Base-by-base conservation (phyloP, 1,140 invertebrate genomes). In the Akabosia matsudoensis region DNA sequence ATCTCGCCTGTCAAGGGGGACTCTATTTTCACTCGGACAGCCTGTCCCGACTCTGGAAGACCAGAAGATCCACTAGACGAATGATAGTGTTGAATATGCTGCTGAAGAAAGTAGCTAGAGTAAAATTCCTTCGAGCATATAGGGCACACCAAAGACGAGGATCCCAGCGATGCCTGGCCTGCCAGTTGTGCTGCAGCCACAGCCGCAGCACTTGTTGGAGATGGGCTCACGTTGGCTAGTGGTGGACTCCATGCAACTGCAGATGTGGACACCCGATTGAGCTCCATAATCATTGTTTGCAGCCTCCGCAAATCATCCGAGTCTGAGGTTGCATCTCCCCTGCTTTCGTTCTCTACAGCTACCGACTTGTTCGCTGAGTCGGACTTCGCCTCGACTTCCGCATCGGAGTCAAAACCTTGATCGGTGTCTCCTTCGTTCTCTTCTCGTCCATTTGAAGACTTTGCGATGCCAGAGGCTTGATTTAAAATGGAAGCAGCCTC, bases 261-360 rank as follows among this genome's bases (percentile, higher is more conserved):
- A 77, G 92, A 90, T 37, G 78, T 82, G 73, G 79, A 82, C 33
- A 92, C 85, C 74, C 91, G 91, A 82, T 95, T 96, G 67, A 96
- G 84, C 84, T 96, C 94, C 70, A 93, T 88, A 79, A 97, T 92
- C 94, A 96, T 96, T 0, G 92, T 92, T 84, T 97, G 94, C 24
- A 96, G 85, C 83, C 95, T 95, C 79, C 94, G 91, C 3, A 96
- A 85, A 81, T 95, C 93, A 82, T 93, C 91, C 0, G 80, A 81
- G 64, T 81, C 80, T 18, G 79, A 80, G 26, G 76, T 80, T 2
- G 78, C 83, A 83, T 81, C 83, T 78, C 79, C 82, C 64, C 67
- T 74, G 26, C 10, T 70, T 31, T 80, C 79, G 54, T 51, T 78
- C 51, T 56, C 31, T 28, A 33, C 70, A 10, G 28, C 33, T 61